Evolutionary conservation across 2,888 invertebrate species (phyloP).

Genomic region (Meghimatium bilineatum): DNA sequence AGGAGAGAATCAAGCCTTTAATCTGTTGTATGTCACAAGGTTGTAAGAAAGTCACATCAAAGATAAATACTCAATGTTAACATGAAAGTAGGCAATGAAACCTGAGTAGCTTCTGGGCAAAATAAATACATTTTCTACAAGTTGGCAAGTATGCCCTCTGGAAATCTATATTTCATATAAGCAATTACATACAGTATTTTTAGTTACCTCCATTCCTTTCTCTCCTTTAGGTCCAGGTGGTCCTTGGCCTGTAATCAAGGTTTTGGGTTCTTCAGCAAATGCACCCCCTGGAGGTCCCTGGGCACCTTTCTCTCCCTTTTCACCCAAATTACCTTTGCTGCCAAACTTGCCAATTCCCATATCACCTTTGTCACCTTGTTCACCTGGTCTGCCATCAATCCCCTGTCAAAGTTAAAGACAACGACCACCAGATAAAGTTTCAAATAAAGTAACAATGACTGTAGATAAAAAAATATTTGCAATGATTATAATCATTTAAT

Average conservation of each 20-base stretch:
- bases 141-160: no score
- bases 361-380: slow-evolving; percentile 76
- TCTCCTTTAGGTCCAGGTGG: slow-evolving; percentile 60
- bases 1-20: no score
- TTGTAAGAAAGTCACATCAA: no score
- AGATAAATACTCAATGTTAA: no score
- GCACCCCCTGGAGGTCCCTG: slow-evolving; percentile 51
- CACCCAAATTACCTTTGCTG: slow-evolving; percentile 62
- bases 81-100: no score
- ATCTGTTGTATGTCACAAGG: no score
- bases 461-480: no score
- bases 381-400: slow-evolving; percentile 63
- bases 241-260: slow-evolving; percentile 49
- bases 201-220: slow-evolving; percentile 54
- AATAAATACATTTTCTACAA: no score
- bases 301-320: slow-evolving; percentile 56
- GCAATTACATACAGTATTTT: no score
- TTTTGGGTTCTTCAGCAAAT: slow-evolving; percentile 20
- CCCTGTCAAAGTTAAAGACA: slow-evolving; percentile 55
- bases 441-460: background rate
- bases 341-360: slow-evolving; percentile 65
- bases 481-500: no score
- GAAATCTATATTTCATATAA: no score
- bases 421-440: background rate
- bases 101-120: no score